phyloP scores from a whole-genome alignment of 1,140 invertebrate species.

The Drosophila biarmipes region DNA sequence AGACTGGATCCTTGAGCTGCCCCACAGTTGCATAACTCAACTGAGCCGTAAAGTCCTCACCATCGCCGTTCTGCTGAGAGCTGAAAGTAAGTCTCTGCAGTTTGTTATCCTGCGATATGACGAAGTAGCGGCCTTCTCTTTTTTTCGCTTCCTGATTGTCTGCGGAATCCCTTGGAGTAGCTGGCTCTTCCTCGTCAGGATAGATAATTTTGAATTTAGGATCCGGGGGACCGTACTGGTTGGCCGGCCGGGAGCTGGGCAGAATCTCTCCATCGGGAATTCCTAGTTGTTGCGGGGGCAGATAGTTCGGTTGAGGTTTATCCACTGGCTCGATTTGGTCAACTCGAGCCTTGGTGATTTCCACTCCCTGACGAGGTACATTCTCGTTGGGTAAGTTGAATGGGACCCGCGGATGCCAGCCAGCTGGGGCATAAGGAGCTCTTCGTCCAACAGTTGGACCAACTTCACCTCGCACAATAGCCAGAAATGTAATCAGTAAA shows the following conservation, averaged over 20 bases:
- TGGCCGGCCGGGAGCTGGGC: conserved; percentile 20
- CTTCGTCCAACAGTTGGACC: conserved; percentile 12
- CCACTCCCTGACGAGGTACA: conserved; percentile 29
- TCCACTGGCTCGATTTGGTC: conserved; percentile 48
- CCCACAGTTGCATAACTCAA: conserved; percentile 75
- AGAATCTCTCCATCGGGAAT: conserved; percentile 11
- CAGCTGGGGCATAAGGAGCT: conserved; percentile 66
- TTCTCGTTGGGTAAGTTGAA: conserved; percentile 63
- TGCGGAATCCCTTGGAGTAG: not conserved
- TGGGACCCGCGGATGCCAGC: conserved; percentile 70
- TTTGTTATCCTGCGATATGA: conserved; percentile 68
- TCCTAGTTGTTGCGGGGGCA: conserved; percentile 23
- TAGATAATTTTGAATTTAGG: conserved; percentile 61
- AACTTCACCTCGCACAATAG: not conserved
- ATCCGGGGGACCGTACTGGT: conserved; percentile 59
- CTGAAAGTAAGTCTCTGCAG: conserved; percentile 72
- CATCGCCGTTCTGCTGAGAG: conserved; percentile 54
- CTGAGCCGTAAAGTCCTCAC: conserved; percentile 73
- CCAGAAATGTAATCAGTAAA: not conserved
- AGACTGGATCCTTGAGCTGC: conserved; percentile 76
- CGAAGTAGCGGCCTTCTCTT: conserved; percentile 73
- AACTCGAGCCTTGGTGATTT: conserved; percentile 66
- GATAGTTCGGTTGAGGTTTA: conserved; percentile 3
- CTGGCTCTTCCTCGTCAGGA: conserved; percentile 52
- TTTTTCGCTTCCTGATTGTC: conserved; percentile 7